Percentiles rank a stretch among this genome's conserved stretches.
phyloP scores from a whole-genome alignment of 1,140 invertebrate genomes.

The Papilio dardanus region DNA sequence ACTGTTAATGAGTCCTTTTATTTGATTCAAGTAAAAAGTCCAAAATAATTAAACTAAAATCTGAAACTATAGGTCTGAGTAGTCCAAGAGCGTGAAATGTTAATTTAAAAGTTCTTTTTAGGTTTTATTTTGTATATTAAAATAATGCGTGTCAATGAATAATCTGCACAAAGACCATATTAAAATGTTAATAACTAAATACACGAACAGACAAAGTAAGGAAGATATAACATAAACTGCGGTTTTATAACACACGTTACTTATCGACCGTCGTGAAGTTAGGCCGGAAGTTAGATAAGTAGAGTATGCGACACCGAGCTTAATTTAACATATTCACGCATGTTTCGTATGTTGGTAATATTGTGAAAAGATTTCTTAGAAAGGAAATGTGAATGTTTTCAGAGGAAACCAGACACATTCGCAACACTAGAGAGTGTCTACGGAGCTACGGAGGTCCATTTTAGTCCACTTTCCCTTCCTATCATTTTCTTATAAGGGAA shows the following conservation, averaged over 20 bases:
- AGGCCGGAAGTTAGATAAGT: slow-evolving; percentile 10
- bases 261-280: slow-evolving; percentile 9
- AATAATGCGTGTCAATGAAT: background rate
- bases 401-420: too few species aligned
- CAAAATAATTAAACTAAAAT: too few species aligned
- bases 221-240: background rate
- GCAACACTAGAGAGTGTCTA: too few species aligned
- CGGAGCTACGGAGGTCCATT: too few species aligned
- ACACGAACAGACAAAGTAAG: background rate
- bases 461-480: too few species aligned
- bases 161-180: background rate
- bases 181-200: background rate
- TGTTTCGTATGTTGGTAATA: background rate
- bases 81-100: too few species aligned
- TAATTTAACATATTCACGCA: slow-evolving; percentile 22
- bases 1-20: too few species aligned
- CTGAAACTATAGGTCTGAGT: too few species aligned
- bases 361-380: background rate
- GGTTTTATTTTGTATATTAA: background rate
- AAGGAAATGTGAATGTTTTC: background rate
- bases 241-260: slow-evolving; percentile 21
- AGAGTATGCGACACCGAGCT: slow-evolving; percentile 5
- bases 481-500: too few species aligned
- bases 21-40: too few species aligned
- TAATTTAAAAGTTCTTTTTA: background rate